phyloP scores from a whole-genome alignment of 2,888 invertebrate species.

The Esperia sulphurella region DNA sequence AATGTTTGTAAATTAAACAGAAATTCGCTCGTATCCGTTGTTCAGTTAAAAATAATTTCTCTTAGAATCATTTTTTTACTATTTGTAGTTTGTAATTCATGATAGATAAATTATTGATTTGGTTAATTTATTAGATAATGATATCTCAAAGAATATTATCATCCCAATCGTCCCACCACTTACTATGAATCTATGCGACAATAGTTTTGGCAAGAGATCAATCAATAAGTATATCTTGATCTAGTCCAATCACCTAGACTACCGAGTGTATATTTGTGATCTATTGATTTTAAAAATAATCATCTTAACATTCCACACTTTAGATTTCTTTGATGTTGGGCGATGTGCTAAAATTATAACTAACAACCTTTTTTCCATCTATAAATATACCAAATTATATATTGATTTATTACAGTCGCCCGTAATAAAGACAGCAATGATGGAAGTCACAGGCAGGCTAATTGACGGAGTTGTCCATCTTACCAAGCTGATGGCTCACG shows the following conservation, averaged over 20 bases:
- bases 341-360: too few relatives aligned
- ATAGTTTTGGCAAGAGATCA: too few relatives aligned
- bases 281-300: too few relatives aligned
- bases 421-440: slow-evolving; percentile 61
- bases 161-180: too few relatives aligned
- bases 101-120: not conserved
- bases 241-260: too few relatives aligned
- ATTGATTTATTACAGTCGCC: slow-evolving; percentile 50
- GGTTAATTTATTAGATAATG: too few relatives aligned
- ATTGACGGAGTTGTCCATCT: slow-evolving; percentile 59
- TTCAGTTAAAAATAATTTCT: slow-evolving; percentile 6
- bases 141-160: too few relatives aligned
- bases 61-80: not conserved
- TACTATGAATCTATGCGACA: too few relatives aligned
- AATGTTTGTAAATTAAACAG: slow-evolving; percentile 32
- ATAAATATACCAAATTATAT: not conserved
- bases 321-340: not conserved
- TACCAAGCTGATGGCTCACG: slow-evolving; percentile 67
- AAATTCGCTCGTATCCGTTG: slow-evolving; percentile 43
- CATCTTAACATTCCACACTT: not conserved
- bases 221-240: too few relatives aligned
- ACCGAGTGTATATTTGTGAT: too few relatives aligned
- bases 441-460: slow-evolving; percentile 59
- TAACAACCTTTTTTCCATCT: too few relatives aligned
- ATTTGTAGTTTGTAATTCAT: not conserved